Base-by-base conservation (phyloP, 1,140 invertebrate genomes). In the Lanistes nyassanus region DNA sequence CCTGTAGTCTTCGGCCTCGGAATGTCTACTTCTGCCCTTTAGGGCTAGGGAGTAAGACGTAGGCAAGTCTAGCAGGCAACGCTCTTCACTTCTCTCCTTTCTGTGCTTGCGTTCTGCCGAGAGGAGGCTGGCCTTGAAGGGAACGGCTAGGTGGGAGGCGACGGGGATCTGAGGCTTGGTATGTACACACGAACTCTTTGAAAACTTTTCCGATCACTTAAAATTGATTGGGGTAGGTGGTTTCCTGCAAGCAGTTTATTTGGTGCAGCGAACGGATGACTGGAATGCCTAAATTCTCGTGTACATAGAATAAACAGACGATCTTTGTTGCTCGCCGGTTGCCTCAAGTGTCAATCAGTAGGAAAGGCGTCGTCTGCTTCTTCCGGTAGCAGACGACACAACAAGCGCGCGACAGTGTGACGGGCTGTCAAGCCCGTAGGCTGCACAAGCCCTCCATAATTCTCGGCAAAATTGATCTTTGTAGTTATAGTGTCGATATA, bases 371-470 rank as follows among this genome's bases (percentile, higher is more conserved):
- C 70, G 70, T 72, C 70, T 72, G 70, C 70, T 72, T 36, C 70
- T 72, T 72, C 70, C 70, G 70, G 70, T 72, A 72, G 70, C 70
- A 72, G 70, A 72, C 70, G 70, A 72, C 70, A 55, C 37, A 60
- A 39, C 9, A 39, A 31, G 47, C 68, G 11, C 3, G 3, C 36
- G 55, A 72, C 36, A 72, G 55, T 60, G 60, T 26, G 56, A 39
- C 70, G n/a, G 55, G 37, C 51, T 62, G 56, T 31, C 42, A 16
- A 34, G 29, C 56, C 42, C 37, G 31, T 7, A 36, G 53, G 55
- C 51, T 21, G 11, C 34, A 29, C 56, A 37, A 34, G 55, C 70
- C 53, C 55, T 42, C 36, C 26, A 13, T 42, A 26, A 58, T n/a
- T 37, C n/a, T 39, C 55, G 16, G 37, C 36, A 72, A 60, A 39